A percentile compares a stretch with the other conserved stretches of the same genome.
These are phyloP conservation scores for Lepus timidus DNA, from an alignment of 2,113 vertebrate species.

Conservation along the genomic window DNA sequence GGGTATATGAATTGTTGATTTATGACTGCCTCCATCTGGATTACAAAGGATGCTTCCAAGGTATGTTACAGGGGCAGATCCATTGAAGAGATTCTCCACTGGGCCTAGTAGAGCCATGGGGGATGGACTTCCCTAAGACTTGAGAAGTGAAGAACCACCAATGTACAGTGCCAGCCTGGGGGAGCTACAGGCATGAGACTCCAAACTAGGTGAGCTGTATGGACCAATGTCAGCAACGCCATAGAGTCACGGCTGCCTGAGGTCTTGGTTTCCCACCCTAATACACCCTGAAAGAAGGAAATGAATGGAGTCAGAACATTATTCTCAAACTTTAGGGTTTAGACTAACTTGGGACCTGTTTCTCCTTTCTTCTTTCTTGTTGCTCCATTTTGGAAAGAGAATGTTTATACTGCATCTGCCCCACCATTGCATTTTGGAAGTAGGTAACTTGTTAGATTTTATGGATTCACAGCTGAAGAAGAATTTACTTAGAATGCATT, in stretches of 20 bases:
- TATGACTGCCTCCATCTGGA: neutral
- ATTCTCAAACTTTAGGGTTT: neutral
- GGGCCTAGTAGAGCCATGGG: neutral
- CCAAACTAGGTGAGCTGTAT: neutral
- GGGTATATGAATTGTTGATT: neutral
- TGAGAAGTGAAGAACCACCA: neutral
- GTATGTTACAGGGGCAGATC: too few species aligned
- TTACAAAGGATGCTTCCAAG: neutral
- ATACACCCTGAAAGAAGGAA: neutral
- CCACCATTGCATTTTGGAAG: neutral
- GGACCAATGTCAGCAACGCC: neutral
- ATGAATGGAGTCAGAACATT: neutral
- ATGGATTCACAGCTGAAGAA: neutral
- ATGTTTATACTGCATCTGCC: neutral
- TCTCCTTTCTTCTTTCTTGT: neutral
- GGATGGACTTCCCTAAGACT: neutral
- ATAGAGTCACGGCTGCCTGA: too few species aligned
- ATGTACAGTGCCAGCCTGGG: neutral
- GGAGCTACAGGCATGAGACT: neutral
- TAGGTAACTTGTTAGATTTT: neutral
- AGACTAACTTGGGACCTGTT: neutral
- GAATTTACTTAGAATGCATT: neutral
- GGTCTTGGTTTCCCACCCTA: neutral
- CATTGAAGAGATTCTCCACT: neutral
- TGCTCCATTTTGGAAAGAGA: neutral